phyloP scores from a whole-genome alignment of 2,888 invertebrate species.

The Callinectes sapidus region DNA sequence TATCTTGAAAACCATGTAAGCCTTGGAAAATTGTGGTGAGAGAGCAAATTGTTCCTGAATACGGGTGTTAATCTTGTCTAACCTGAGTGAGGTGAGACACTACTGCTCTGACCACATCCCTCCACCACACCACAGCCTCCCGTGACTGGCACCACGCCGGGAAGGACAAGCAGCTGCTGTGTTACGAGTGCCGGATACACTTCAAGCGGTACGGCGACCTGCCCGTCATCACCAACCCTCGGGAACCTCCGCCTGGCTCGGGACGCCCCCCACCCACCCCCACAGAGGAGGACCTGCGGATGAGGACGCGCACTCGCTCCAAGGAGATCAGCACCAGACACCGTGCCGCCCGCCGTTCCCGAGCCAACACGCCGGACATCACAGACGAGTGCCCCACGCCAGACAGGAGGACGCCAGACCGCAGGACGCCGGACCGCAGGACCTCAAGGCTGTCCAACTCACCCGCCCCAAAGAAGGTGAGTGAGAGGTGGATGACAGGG shows the following conservation, averaged over 20 bases:
- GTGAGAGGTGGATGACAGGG: background rate
- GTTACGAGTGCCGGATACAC: conserved; percentile 85
- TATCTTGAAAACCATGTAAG: too few species aligned
- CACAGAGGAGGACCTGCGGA: conserved; percentile 89
- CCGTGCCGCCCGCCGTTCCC: conserved; percentile 60
- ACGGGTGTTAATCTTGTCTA: background rate
- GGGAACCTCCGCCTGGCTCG: conserved; percentile 70
- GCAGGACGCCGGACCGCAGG: conserved; percentile 71
- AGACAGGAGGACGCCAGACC: conserved; percentile 64
- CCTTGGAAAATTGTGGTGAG: too few species aligned
- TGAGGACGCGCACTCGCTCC: conserved; percentile 84
- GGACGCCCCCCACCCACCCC: conserved; percentile 61
- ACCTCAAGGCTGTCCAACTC: conserved; percentile 68
- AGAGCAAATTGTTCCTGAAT: too few species aligned
- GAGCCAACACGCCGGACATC: conserved; percentile 69
- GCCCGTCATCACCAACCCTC: conserved; percentile 75
- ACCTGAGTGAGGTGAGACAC: background rate
- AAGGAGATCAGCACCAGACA: conserved; percentile 81
- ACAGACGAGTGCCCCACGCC: conserved; percentile 68
- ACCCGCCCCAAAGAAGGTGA: conserved; percentile 72
- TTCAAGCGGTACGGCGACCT: conserved; percentile 87
- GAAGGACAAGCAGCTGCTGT: conserved; percentile 83
- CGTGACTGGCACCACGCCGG: conserved; percentile 85
- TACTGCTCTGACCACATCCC: background rate
- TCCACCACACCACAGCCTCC: conserved; percentile 79